Evolutionary conservation across 2,888 invertebrate species (phyloP), one percentile per base, ranked within the genome.

Genomic region (Acronicta alni): DNA sequence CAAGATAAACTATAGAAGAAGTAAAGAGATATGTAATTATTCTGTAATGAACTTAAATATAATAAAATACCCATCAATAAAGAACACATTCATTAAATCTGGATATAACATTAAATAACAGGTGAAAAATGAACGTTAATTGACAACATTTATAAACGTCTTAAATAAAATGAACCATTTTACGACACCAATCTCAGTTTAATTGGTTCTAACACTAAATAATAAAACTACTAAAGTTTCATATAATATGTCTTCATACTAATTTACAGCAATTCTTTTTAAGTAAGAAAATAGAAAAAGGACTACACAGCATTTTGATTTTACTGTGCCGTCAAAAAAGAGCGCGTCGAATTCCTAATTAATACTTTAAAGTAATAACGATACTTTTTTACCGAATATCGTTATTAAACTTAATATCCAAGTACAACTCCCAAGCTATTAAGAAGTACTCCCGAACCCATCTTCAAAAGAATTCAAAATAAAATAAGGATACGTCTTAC

Each of bases 341-440:
- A 82, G 86, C 89, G 89, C 73, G 73, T 79, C 91, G 80, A 90
- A 92, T 90, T 79, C 80, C 82, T 90, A 91, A 92, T 92, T 88
- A 89, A 87, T 87, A 87, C 79, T 81, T 85, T 80, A 79, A 77
- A 83, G 79, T 77, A 80, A 81, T 73, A 80, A 84, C 81, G 72
- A 82, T n/a, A 75, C 73, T 80, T 83, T 83, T 79, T 81, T 79
- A 79, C 73, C 62, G 76, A 79, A 79, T 74, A 80, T 79, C 66
- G 75, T 83, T 84, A 81, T 84, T 81, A 84, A 74, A 77, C 62
- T 74, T 81, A 77, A 80, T 78, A 73, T 61, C 71, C 49, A 58
- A 72, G 69, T 72, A 67, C 77, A 76, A 75, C 79, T 82, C 79
- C 80, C 69, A 79, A 66, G 72, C 80, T 83, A 82, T 81, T 81